Conservation (phyloP, 2,888 invertebrate genomes). For the Creontiades dilutus region DNA sequence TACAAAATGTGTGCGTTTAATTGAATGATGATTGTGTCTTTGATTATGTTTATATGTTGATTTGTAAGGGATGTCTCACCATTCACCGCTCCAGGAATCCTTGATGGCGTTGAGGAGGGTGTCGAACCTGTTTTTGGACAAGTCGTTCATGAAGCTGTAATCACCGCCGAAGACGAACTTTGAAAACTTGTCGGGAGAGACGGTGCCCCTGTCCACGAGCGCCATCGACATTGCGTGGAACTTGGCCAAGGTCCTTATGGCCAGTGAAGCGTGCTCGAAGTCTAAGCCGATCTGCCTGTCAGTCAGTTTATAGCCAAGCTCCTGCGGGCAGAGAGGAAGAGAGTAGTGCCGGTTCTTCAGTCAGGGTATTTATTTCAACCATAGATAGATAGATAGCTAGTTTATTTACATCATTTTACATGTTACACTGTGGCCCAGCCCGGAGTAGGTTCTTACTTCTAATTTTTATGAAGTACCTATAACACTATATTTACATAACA, state of each 20-base stretch:
- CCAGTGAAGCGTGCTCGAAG: constrained; percentile 62
- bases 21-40: too few species aligned
- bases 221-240: constrained; percentile 69
- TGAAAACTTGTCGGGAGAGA: constrained; percentile 56
- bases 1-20: too few species aligned
- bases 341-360: too few species aligned
- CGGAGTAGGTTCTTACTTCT: too few species aligned
- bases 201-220: background rate
- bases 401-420: too few species aligned
- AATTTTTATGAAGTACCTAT: too few species aligned
- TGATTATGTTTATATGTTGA: too few species aligned
- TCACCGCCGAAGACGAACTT: constrained; percentile 70
- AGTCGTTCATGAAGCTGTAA: constrained; percentile 56
- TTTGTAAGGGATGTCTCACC: constrained; percentile 43
- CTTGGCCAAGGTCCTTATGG: constrained; percentile 49
- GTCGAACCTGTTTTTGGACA: constrained; percentile 60
- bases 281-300: constrained; percentile 66
- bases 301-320: constrained; percentile 59
- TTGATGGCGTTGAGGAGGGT: constrained; percentile 57
- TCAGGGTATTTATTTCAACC: too few species aligned
- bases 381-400: too few species aligned
- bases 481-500: too few species aligned
- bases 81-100: constrained; percentile 68
- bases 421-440: too few species aligned
- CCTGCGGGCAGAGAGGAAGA: constrained; percentile 12